Evolutionary conservation across 2,888 invertebrate genomes (phyloP).

Genomic region (Julus scanicus): DNA sequence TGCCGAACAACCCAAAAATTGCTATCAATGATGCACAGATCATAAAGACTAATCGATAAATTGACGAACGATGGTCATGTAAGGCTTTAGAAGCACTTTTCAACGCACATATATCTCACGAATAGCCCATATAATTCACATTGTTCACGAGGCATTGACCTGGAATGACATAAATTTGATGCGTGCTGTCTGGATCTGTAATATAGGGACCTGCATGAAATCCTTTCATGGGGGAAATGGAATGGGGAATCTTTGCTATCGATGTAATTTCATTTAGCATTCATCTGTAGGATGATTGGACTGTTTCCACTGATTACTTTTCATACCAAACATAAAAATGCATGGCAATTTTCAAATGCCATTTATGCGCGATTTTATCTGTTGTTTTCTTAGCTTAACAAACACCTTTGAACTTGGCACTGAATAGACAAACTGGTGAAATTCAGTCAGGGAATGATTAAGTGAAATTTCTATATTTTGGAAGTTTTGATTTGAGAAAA

Average conservation of each 20-base stretch:
- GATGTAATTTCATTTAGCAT: conserved; percentile 14
- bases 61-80: conserved; percentile 36
- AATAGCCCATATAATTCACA: conserved; percentile 36
- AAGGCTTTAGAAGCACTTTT: conserved; percentile 38
- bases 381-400: no score
- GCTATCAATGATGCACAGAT: conserved; percentile 28
- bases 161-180: conserved; percentile 45
- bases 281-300: conserved; percentile 10
- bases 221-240: conserved; percentile 12
- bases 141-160: conserved; percentile 36
- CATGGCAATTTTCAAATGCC: no score
- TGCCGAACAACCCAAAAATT: conserved; percentile 37
- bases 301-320: background rate
- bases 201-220: background rate
- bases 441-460: no score
- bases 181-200: conserved; percentile 10
- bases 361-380: no score
- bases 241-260: background rate
- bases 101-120: conserved; percentile 24
- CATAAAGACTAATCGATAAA: conserved; percentile 43
- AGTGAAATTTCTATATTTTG: no score
- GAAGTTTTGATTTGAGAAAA: no score
- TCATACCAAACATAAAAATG: background rate
- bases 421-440: no score
- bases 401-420: no score